A percentile compares a stretch with the other conserved stretches of the same genome.
Conservation (phyloP, 92 coral and sea anemone genomes). For the Phymanthus crucifer region DNA sequence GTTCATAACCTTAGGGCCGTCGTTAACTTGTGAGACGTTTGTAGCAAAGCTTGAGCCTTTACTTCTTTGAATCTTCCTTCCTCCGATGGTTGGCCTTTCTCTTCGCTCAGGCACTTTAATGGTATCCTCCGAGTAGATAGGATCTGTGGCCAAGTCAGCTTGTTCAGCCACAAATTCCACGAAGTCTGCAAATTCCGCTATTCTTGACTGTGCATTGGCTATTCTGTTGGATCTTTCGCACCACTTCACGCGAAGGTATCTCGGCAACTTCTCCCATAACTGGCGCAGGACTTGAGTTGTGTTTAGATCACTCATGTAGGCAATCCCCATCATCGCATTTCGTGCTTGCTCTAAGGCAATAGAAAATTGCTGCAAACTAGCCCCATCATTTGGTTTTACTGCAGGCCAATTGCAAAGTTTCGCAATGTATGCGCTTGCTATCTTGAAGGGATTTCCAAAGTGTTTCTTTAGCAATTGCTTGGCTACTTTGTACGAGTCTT, state of each 20-base stretch:
- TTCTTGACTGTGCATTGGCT: conserved; percentile 27
- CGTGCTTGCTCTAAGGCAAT: conserved; percentile 50
- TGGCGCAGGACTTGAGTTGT: conserved; percentile 61
- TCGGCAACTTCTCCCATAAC: conserved; percentile 60
- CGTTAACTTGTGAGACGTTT: neutral
- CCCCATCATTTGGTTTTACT: conserved; percentile 58
- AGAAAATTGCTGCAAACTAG: conserved; percentile 51
- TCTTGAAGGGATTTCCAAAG: conserved; percentile 56
- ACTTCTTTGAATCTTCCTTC: neutral
- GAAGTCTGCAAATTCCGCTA: conserved; percentile 45
- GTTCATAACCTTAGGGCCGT: neutral
- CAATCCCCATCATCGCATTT: conserved; percentile 56
- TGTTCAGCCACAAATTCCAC: conserved; percentile 45
- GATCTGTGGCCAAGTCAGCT: conserved; percentile 58
- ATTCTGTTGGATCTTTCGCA: conserved; percentile 48
- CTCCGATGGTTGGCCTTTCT: neutral
- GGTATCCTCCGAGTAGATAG: no score
- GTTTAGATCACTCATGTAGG: conserved; percentile 56
- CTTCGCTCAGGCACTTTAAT: no score
- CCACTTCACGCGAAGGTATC: conserved; percentile 55
- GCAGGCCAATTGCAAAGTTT: conserved; percentile 46
- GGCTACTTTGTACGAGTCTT: conserved; percentile 44
- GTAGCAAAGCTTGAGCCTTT: conserved; percentile 5
- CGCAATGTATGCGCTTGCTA: conserved; percentile 59
- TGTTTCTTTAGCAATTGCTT: conserved; percentile 37